These are phyloP conservation scores for Phrixothrix hirtus DNA, from an alignment of 2,888 invertebrate genomes.

Conservation along the genomic window DNA sequence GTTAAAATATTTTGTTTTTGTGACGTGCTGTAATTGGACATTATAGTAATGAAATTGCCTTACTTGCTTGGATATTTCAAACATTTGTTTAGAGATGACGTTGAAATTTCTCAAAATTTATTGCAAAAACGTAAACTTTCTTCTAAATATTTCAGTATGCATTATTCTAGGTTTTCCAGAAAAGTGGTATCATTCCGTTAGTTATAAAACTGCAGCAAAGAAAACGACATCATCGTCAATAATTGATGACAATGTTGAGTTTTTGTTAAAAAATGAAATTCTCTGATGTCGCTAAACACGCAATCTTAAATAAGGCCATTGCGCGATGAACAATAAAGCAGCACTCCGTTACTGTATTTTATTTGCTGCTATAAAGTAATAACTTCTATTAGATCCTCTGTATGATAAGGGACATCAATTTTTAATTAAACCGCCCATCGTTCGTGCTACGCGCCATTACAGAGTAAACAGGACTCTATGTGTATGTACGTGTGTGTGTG, in stretches of 20 bases:
- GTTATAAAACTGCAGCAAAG: background rate
- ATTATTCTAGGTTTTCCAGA: slow-evolving; percentile 5
- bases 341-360: slow-evolving; percentile 29
- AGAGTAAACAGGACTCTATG: slow-evolving; percentile 18
- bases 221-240: slow-evolving; percentile 4
- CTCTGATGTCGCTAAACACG: slow-evolving; percentile 19
- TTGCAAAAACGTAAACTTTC: slow-evolving; percentile 3
- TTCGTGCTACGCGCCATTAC: slow-evolving; percentile 31
- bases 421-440: slow-evolving; percentile 33
- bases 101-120: slow-evolving; percentile 6
- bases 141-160: background rate
- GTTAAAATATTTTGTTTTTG: slow-evolving; percentile 28
- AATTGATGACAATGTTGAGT: slow-evolving; percentile 25
- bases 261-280: slow-evolving; percentile 23
- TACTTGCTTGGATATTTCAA: slow-evolving; percentile 1
- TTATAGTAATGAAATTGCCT: slow-evolving; percentile 19
- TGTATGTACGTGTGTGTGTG: slow-evolving; percentile 10
- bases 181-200: too few species aligned
- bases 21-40: slow-evolving; percentile 22
- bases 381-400: slow-evolving; percentile 31
- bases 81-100: slow-evolving; percentile 10
- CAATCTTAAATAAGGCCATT: slow-evolving; percentile 22
- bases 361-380: slow-evolving; percentile 31
- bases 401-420: slow-evolving; percentile 32
- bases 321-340: slow-evolving; percentile 24